Evolutionary conservation across 2,888 invertebrate species (phyloP).

Genomic region (Aspidiotus destructor): DNA sequence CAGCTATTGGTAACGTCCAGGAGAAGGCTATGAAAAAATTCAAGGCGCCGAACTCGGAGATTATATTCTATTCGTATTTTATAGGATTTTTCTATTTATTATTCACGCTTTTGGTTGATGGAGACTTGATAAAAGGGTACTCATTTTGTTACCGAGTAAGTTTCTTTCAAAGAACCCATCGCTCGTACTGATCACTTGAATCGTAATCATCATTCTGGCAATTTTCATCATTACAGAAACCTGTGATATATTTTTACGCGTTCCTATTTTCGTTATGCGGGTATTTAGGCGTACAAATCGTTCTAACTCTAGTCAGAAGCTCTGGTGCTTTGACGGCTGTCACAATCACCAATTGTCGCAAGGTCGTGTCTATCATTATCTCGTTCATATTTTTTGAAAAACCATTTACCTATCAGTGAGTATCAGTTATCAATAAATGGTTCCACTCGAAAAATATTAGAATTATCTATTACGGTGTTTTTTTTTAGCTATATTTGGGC

Average conservation of each 20-base stretch:
- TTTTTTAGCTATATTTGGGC: constrained; percentile 38
- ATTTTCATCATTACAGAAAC: constrained; percentile 47
- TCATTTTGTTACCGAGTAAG: constrained; percentile 24
- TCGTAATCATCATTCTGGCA: neutral
- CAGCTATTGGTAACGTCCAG: constrained; percentile 92
- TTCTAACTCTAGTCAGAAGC: constrained; percentile 75
- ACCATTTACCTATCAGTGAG: constrained; percentile 86
- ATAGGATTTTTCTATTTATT: constrained; percentile 77
- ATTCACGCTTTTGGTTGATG: constrained; percentile 58
- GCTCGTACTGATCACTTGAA: neutral
- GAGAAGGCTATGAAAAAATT: constrained; percentile 85
- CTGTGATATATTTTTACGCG: constrained; percentile 73
- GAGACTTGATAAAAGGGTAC: constrained; percentile 54
- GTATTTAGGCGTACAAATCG: constrained; percentile 87
- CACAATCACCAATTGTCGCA: constrained; percentile 81
- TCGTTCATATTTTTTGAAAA: constrained; percentile 91
- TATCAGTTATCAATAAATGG: constrained; percentile 37
- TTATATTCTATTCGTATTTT: constrained; percentile 84
- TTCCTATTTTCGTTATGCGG: constrained; percentile 78
- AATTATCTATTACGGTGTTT: neutral
- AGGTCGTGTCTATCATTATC: constrained; percentile 82
- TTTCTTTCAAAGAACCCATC: neutral
- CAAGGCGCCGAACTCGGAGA: constrained; percentile 77
- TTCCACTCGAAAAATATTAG: too few species aligned
- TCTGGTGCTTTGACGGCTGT: constrained; percentile 89